Conservation (phyloP, 2,888 invertebrate species). For the Drosophila barbarae region DNA sequence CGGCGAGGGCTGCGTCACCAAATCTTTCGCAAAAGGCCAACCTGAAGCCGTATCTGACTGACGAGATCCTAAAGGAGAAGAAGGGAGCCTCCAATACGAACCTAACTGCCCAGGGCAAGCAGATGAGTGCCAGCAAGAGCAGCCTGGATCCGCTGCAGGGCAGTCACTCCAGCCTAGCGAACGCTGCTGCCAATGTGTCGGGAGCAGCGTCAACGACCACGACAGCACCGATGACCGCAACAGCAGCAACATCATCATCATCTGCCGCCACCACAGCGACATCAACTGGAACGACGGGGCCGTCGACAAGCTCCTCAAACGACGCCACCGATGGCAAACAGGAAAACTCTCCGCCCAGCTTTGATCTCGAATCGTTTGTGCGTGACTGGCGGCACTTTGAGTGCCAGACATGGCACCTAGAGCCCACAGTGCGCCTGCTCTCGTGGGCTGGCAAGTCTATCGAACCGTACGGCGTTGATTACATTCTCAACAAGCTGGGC, state of each 20-base stretch:
- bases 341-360: constrained; percentile 51
- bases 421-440: constrained; percentile 92
- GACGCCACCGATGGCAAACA: constrained; percentile 42
- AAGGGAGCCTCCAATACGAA: constrained; percentile 54
- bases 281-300: constrained; percentile 18
- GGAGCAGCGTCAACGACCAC: constrained; percentile 36
- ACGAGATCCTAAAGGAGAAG: constrained; percentile 76
- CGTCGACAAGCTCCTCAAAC: constrained; percentile 19
- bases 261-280: constrained; percentile 1
- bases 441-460: constrained; percentile 98
- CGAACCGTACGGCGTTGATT: constrained; percentile 99
- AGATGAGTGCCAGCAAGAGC: constrained; percentile 66
- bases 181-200: constrained; percentile 20
- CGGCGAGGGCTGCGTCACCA: constrained; percentile 78
- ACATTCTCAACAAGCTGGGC: constrained; percentile 97
- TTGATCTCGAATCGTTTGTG: constrained; percentile 84
- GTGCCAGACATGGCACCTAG: constrained; percentile 97
- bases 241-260: constrained; percentile 6
- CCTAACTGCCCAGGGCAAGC: constrained; percentile 59
- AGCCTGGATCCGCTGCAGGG: constrained; percentile 67
- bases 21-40: constrained; percentile 78
- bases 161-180: constrained; percentile 62
- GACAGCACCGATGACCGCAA: constrained; percentile 20
- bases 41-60: constrained; percentile 72
- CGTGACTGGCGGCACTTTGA: constrained; percentile 94